These are phyloP conservation scores for Leptonema lineaticorne DNA, from an alignment of 1,140 invertebrate species.

Conservation along the genomic window DNA sequence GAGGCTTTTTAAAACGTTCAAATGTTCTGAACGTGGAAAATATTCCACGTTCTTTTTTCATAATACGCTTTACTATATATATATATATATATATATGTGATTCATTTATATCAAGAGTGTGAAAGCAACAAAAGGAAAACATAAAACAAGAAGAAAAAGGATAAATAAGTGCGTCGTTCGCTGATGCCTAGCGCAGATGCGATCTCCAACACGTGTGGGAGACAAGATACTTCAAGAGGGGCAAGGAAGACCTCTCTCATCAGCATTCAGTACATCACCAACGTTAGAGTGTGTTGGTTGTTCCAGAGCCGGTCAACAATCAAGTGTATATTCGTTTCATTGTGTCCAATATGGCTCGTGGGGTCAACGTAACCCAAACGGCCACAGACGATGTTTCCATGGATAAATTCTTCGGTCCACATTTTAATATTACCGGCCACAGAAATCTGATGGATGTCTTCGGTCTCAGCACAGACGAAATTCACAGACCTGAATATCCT, in stretches of 20 bases:
- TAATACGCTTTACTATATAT: too few species aligned
- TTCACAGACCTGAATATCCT: slow-evolving; percentile 18
- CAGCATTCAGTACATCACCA: background rate
- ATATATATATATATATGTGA: too few species aligned
- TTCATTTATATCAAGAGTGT: background rate
- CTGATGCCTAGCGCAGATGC: background rate
- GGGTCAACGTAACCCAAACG: background rate
- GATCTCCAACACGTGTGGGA: background rate
- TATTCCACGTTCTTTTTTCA: too few species aligned
- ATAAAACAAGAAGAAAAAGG: too few species aligned
- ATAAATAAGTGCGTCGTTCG: too few species aligned
- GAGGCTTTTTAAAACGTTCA: too few species aligned
- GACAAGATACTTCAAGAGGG: background rate
- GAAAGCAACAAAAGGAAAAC: background rate
- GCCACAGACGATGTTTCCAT: slow-evolving; percentile 22
- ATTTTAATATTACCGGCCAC: background rate
- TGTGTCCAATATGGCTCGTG: background rate
- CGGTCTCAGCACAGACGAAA: background rate
- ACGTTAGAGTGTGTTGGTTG: too few species aligned
- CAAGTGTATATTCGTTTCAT: too few species aligned
- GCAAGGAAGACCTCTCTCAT: background rate
- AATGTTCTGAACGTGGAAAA: too few species aligned
- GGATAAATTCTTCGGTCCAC: background rate
- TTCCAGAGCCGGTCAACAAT: background rate
- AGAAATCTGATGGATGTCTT: slow-evolving; percentile 18